These are phyloP conservation scores for Battus philenor DNA, from an alignment of 1,140 invertebrate genomes.

Conservation along the genomic window DNA sequence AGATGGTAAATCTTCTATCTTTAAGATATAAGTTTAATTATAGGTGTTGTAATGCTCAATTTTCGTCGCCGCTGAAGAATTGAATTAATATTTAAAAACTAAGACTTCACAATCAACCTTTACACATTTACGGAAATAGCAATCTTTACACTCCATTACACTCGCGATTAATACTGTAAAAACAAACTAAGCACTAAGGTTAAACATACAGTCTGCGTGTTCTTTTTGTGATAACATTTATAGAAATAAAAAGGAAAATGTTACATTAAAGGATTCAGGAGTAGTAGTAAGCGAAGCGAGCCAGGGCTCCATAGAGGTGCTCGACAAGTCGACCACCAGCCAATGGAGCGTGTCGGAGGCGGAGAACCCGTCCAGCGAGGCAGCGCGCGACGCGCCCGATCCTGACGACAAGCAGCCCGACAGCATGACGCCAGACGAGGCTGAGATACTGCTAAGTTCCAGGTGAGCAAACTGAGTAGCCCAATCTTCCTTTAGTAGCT, in stretches of 20 bases:
- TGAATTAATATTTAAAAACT: no score
- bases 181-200: no score
- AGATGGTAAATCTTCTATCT: no score
- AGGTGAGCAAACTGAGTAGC: constrained; percentile 76
- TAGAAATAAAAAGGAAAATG: no score
- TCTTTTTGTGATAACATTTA: background rate
- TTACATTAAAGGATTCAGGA: constrained; percentile 58
- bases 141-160: no score
- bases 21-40: no score
- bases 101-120: no score
- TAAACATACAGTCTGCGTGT: no score
- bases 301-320: constrained; percentile 73
- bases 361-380: constrained; percentile 56
- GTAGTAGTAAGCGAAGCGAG: constrained; percentile 72
- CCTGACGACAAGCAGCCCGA: constrained; percentile 73
- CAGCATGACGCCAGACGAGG: constrained; percentile 89
- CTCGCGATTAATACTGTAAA: no score
- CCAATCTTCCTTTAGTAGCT: background rate
- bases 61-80: no score
- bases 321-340: constrained; percentile 75
- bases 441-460: constrained; percentile 87
- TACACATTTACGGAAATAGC: no score
- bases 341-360: constrained; percentile 74
- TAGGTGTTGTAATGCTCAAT: no score
- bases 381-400: constrained; percentile 32